Evolutionary conservation across 2,113 vertebrate species (phyloP), one percentile per base, ranked within the genome.

Genomic region (Cololabis saira): DNA sequence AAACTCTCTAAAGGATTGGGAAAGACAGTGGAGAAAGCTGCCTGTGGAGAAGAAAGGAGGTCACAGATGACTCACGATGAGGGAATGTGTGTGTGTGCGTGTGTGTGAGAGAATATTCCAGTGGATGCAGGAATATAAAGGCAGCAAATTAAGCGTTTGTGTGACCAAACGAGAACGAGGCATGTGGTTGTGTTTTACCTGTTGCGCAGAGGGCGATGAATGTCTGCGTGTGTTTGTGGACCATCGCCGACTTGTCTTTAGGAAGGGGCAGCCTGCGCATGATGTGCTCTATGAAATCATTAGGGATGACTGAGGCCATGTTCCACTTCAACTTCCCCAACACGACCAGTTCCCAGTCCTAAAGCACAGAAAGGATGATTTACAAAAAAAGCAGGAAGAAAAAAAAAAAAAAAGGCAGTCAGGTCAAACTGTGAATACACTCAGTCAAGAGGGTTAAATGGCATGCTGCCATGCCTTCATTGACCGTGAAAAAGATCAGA

Each of bases 271-370:
- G 91, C 88, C 95, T 95, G 84, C 90, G 92, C 14, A 99, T 88
- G 84, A 99, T 97, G 83, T 97, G 96, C 76, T 98, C 96, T 15
- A 98, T 94, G 88, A 99, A 99, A 91, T 99, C 96, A 0, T 98
- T 95, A 0, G 97, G 97, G 17, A 95, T 98, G 61, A 98, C 91
- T 0, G 97, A 96, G 2, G 96, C 97, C 74, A 99, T 94, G 89
- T 98, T 96, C 97, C 97, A 98, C 94, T 97, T 98, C 95, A 99
- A 95, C 72, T 96, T 98, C 37, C 95, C 96, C 87, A 99, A 74
- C 58, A 99, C 96, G 67, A 98, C 93, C 87, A 99, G 92, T 76
- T 99, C 97, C 97, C 97, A 98, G 74, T 97, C 94, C 97, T 98
- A 33, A 42, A 87, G 44, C 27, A 27, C 8, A 49, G 14, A 81